A percentile compares a stretch with the other conserved stretches of the same genome.
Evolutionary conservation across 2,888 invertebrate genomes (phyloP).

Genomic region (Tenthredo notha): DNA sequence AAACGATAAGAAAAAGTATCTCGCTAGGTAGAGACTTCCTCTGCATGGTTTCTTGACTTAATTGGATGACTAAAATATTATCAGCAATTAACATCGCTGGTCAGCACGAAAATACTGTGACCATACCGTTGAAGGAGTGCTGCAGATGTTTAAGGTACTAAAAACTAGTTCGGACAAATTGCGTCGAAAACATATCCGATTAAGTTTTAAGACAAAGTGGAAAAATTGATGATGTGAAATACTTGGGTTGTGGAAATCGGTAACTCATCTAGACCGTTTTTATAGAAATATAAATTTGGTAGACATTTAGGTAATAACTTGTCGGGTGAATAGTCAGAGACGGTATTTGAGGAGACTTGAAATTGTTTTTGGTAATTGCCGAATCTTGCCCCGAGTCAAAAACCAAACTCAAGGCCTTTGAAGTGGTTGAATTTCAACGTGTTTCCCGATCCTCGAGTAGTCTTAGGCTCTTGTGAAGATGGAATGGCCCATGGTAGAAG

Average conservation of each 20-base stretch:
- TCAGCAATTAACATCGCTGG: conserved; percentile 3
- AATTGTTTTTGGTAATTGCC: not conserved
- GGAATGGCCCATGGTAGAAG: not conserved
- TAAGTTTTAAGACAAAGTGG: not conserved
- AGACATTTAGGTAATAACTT: not conserved
- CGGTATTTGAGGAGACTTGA: not conserved
- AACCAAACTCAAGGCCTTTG: conserved; percentile 8
- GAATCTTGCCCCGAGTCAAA: conserved; percentile 2
- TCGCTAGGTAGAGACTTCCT: not conserved
- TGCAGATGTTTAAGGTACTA: not conserved
- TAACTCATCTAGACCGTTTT: not conserved
- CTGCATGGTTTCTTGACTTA: not conserved
- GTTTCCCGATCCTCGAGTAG: not conserved
- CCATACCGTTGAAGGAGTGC: not conserved
- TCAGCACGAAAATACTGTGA: not conserved
- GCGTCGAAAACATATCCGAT: not conserved
- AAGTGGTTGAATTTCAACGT: not conserved
- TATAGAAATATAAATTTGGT: not conserved
- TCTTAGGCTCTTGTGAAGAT: not conserved
- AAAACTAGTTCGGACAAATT: not conserved
- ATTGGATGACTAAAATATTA: conserved; percentile 39
- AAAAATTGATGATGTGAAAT: not conserved
- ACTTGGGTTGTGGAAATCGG: not conserved
- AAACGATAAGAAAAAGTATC: conserved; percentile 2
- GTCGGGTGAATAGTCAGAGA: not conserved